Evolutionary conservation across 2,113 vertebrate species (phyloP).

Genomic region (Prunella himalayana): DNA sequence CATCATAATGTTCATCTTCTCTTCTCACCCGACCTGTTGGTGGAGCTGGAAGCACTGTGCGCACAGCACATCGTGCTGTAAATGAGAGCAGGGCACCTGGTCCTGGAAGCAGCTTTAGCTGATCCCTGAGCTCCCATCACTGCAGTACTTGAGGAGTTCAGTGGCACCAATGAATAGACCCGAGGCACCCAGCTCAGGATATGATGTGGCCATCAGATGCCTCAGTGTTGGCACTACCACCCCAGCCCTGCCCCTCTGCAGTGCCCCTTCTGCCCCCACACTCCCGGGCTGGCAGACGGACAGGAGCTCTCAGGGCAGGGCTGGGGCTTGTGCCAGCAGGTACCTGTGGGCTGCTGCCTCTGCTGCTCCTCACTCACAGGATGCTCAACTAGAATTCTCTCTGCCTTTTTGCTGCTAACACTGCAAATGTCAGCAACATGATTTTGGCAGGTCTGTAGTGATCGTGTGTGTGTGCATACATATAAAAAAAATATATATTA

Average conservation of each 20-base stretch:
- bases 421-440: not conserved
- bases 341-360: not conserved
- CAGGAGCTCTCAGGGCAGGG: not conserved
- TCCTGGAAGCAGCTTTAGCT: not conserved
- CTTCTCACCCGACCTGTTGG: not conserved
- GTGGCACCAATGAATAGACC: not conserved
- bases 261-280: not conserved
- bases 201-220: not conserved
- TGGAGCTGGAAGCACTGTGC: not conserved
- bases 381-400: not conserved
- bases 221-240: not conserved
- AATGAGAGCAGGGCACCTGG: not conserved
- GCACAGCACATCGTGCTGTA: not conserved
- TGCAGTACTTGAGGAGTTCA: not conserved
- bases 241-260: not conserved
- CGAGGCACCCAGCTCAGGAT: not conserved
- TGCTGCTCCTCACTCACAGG: not conserved
- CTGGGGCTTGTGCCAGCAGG: not conserved
- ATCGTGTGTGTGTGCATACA: rapidly evolving
- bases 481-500: too few species aligned
- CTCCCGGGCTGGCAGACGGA: not conserved
- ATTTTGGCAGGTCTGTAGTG: not conserved
- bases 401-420: not conserved
- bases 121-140: not conserved
- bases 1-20: not conserved